These are phyloP conservation scores for Xestoiulus laeticollis DNA, from an alignment of 2,888 invertebrate species.

Conservation along the genomic window DNA sequence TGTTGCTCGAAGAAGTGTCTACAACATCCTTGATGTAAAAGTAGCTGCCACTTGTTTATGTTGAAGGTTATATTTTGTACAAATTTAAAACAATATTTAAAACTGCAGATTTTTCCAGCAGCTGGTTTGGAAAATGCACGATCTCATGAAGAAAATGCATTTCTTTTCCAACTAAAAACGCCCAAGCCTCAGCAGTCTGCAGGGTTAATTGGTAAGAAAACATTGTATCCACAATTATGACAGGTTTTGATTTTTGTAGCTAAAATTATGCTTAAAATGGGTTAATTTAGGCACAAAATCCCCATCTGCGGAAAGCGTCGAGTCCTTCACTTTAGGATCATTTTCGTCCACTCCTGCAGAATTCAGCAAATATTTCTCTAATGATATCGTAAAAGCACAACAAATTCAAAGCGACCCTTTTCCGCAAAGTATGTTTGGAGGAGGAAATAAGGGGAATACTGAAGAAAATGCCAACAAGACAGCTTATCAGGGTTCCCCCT, in stretches of 20 bases:
- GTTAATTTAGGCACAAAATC: not conserved
- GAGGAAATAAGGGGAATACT: not conserved
- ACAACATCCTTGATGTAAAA: too few species aligned
- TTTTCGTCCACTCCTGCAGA: not conserved
- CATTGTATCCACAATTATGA: not conserved
- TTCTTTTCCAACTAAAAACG: not conserved
- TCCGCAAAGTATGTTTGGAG: not conserved
- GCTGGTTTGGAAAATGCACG: not conserved
- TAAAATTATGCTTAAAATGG: not conserved
- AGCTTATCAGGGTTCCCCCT: not conserved
- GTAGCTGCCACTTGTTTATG: not conserved
- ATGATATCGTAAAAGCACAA: not conserved
- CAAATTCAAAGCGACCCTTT: not conserved
- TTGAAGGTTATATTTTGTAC: not conserved
- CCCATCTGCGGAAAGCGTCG: not conserved
- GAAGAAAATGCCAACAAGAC: not conserved
- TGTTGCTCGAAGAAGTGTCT: too few species aligned
- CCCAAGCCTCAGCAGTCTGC: not conserved
- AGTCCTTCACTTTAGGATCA: not conserved
- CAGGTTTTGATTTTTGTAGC: not conserved
- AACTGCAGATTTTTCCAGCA: not conserved
- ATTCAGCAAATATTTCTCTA: not conserved
- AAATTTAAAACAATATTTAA: not conserved
- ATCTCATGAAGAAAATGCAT: not conserved
- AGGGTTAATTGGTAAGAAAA: not conserved